Conservation (phyloP, 2,797 vertebrate species). For the Meda fulgida region DNA sequence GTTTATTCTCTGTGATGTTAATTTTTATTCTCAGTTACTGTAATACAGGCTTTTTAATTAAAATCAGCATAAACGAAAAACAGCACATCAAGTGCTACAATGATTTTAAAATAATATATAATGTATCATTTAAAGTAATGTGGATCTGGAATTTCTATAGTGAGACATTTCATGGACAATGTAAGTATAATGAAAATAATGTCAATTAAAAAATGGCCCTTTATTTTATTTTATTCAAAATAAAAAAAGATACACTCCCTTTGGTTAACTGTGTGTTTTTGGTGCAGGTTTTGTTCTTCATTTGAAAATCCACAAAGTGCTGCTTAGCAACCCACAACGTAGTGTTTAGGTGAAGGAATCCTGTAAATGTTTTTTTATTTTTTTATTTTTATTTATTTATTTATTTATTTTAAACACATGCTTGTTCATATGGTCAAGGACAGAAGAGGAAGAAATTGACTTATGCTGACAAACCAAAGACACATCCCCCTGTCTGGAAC, state of each 20-base stretch:
- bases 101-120: neutral
- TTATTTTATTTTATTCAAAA: neutral
- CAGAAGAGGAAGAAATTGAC: conserved; percentile 23
- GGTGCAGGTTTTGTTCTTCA: conserved; percentile 28
- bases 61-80: neutral
- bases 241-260: neutral
- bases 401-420: neutral
- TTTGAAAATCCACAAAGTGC: conserved; percentile 36
- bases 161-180: neutral
- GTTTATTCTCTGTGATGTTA: neutral
- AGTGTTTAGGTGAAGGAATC: conserved; percentile 37
- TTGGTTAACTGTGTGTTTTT: conserved; percentile 2
- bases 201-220: neutral
- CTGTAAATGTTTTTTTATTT: neutral
- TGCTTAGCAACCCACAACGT: conserved; percentile 58
- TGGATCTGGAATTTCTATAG: neutral
- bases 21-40: neutral
- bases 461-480: conserved; percentile 20
- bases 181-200: neutral
- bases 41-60: neutral
- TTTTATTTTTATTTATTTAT: too few species aligned
- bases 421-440: neutral
- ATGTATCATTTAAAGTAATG: neutral
- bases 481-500: conserved; percentile 28
- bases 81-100: neutral